Percentiles rank a stretch among this genome's conserved stretches.
phyloP scores from a whole-genome alignment of 2,797 vertebrate genomes.

The Petrocephalus schoutedeni region DNA sequence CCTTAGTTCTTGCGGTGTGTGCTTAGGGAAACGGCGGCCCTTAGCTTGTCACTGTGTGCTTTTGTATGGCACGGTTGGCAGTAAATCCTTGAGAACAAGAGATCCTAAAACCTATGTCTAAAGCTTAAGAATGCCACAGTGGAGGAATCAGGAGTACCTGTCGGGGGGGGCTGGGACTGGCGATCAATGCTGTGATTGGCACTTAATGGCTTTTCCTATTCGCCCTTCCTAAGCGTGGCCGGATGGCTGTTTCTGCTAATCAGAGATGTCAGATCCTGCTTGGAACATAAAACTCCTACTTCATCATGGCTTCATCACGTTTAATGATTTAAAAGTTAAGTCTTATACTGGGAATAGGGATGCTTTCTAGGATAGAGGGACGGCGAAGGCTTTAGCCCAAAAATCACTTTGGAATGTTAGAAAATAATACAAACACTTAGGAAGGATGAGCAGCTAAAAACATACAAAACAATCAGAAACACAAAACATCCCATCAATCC shows the following conservation, averaged over 20 bases:
- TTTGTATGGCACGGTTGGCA: neutral
- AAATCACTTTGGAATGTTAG: neutral
- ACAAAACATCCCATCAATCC: neutral
- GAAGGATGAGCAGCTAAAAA: neutral
- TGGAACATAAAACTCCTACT: constrained; percentile 68
- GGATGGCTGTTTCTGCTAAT: constrained; percentile 74
- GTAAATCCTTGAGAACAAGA: neutral
- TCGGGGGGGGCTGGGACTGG: constrained; percentile 45
- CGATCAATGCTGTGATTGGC: constrained; percentile 80
- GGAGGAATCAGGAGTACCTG: neutral
- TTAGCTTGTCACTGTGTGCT: neutral
- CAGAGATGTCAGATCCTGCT: constrained; percentile 73
- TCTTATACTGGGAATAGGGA: constrained; percentile 58
- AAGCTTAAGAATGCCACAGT: neutral
- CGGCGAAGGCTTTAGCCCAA: neutral
- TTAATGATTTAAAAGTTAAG: constrained; percentile 71
- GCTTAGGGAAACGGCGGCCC: neutral
- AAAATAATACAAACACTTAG: neutral
- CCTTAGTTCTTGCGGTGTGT: neutral
- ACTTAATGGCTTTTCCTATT: constrained; percentile 81
- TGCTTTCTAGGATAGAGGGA: constrained; percentile 28
- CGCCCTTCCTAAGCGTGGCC: constrained; percentile 71
- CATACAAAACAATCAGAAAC: neutral
- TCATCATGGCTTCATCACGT: constrained; percentile 71
- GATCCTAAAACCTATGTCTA: neutral